These are phyloP conservation scores for Argyrosomus regius DNA, from an alignment of 2,797 vertebrate genomes.

Conservation along the genomic window DNA sequence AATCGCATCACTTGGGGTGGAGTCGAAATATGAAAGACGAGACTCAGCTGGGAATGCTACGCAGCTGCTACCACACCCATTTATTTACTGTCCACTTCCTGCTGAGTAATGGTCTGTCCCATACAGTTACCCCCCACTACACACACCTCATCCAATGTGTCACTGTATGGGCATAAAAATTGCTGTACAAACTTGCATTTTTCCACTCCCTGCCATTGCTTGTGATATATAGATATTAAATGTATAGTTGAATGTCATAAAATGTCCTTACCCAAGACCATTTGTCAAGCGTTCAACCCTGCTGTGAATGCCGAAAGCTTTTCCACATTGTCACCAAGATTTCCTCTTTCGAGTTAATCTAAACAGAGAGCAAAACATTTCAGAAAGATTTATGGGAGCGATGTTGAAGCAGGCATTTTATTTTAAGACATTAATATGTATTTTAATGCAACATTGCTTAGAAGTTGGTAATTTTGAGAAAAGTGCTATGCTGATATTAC, in stretches of 20 bases:
- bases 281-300: slow-evolving; percentile 57
- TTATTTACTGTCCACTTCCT: slow-evolving; percentile 75
- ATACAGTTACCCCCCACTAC: slow-evolving; percentile 54
- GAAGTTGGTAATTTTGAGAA: too few species aligned
- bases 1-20: slow-evolving; percentile 3
- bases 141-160: slow-evolving; percentile 58
- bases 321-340: slow-evolving; percentile 10
- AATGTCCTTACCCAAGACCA: slow-evolving; percentile 34
- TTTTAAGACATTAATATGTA: background rate
- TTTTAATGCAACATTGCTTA: too few species aligned
- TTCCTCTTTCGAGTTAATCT: slow-evolving; percentile 15
- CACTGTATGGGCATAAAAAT: slow-evolving; percentile 59
- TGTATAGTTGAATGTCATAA: slow-evolving; percentile 50
- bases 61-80: slow-evolving; percentile 49
- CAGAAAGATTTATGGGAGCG: background rate
- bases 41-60: slow-evolving; percentile 42
- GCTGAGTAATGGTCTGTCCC: slow-evolving; percentile 64
- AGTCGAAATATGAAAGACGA: slow-evolving; percentile 43
- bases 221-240: slow-evolving; percentile 69
- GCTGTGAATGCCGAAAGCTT: slow-evolving; percentile 29
- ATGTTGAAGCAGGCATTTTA: background rate
- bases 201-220: slow-evolving; percentile 40
- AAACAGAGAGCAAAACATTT: background rate
- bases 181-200: slow-evolving; percentile 52
- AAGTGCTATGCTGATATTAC: too few species aligned